These are phyloP conservation scores for Gnathonemus echidnorhynchus DNA, from an alignment of 2,113 vertebrate species.

Conservation along the genomic window DNA sequence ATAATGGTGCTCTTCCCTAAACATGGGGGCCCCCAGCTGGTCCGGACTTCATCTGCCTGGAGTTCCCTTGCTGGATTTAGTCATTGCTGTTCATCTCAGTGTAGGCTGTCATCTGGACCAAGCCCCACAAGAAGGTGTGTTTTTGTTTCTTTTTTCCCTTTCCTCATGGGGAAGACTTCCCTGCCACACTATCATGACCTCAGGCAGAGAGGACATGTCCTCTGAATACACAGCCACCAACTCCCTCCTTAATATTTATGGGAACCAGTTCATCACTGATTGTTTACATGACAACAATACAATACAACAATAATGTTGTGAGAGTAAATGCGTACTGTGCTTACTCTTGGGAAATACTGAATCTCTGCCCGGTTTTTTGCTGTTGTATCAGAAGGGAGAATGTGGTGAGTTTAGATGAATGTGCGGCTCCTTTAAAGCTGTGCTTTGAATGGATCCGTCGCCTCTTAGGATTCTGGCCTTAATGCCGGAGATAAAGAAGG, in stretches of 20 bases:
- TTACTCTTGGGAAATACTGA: background rate
- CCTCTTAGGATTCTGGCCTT: background rate
- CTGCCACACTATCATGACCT: conserved; percentile 4
- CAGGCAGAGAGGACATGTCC: background rate
- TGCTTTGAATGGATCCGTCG: background rate
- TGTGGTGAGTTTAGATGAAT: background rate
- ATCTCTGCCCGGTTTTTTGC: background rate
- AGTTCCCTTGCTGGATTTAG: background rate
- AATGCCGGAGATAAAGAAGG: background rate
- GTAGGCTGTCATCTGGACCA: background rate
- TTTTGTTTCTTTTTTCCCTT: background rate
- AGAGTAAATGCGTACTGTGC: background rate
- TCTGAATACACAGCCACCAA: background rate
- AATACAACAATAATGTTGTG: background rate
- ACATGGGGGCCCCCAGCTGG: background rate
- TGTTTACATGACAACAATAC: background rate
- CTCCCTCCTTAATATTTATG: background rate
- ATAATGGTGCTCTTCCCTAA: background rate
- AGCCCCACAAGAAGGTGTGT: background rate
- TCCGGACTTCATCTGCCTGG: background rate
- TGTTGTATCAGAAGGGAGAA: background rate
- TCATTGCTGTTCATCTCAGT: background rate
- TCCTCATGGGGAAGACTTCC: background rate
- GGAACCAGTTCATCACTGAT: background rate
- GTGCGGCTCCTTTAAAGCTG: background rate